Conservation (phyloP, 2,113 vertebrate genomes). For the Bufo gargarizans region DNA sequence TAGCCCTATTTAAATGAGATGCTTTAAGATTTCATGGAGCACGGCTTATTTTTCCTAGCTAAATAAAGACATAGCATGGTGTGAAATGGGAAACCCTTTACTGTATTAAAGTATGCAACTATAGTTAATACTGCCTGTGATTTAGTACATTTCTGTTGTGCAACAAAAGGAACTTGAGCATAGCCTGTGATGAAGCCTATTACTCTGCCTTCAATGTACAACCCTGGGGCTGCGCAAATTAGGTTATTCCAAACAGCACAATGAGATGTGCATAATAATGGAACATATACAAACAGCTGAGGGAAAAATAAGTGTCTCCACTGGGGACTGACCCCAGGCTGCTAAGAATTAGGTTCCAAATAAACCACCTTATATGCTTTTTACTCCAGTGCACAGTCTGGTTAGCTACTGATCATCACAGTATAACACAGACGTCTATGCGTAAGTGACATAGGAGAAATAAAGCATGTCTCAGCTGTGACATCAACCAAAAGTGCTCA, state of each 20-base stretch:
- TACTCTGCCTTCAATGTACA: constrained; percentile 35
- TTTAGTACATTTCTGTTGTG: constrained; percentile 44
- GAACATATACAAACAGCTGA: constrained; percentile 53
- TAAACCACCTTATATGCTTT: constrained; percentile 33
- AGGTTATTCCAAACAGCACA: constrained; percentile 52
- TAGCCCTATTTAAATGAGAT: background rate
- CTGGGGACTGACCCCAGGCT: constrained; percentile 53
- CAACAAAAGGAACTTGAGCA: constrained; percentile 19
- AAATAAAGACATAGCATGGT: constrained; percentile 3
- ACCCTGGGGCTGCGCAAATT: constrained; percentile 52
- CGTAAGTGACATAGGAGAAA: background rate
- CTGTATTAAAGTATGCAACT: background rate
- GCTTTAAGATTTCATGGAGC: background rate
- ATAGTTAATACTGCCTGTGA: background rate
- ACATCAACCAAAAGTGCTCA: background rate
- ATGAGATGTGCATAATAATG: constrained; percentile 56
- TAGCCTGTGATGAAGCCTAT: constrained; percentile 45
- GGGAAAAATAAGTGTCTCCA: constrained; percentile 46
- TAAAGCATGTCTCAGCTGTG: constrained; percentile 8
- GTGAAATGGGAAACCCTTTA: constrained; percentile 19
- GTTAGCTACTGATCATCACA: constrained; percentile 25
- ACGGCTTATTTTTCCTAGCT: background rate
- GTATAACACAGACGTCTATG: background rate
- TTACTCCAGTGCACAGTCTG: constrained; percentile 9
- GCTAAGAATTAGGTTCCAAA: constrained; percentile 34